Conservation (phyloP, 2,888 invertebrate genomes). For the Phasia obesa region DNA sequence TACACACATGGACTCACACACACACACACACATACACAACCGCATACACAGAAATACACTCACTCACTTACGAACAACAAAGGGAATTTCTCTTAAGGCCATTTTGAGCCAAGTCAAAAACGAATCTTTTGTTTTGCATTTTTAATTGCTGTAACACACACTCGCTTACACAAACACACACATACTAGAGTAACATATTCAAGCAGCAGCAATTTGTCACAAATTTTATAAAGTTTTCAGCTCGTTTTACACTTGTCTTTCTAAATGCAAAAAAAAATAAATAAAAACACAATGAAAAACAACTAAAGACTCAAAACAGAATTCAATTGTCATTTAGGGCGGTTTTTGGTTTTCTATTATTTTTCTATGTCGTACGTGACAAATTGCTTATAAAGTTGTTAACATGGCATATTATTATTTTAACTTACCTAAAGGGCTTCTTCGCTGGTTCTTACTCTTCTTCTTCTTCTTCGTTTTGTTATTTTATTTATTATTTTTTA, state of each 20-base stretch:
- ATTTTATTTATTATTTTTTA: neutral
- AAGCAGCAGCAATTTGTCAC: conserved; percentile 11
- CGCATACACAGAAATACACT: neutral
- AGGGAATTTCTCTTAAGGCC: conserved; percentile 27
- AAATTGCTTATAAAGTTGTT: conserved; percentile 82
- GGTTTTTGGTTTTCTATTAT: conserved; percentile 51
- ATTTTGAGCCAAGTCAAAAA: conserved; percentile 48
- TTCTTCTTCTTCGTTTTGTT: no score
- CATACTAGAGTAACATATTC: neutral
- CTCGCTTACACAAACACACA: neutral
- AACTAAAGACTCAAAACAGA: conserved; percentile 16
- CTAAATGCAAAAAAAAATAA: conserved; percentile 2
- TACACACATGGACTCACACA: neutral
- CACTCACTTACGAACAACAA: neutral
- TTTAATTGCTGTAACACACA: conserved; percentile 62
- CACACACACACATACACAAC: neutral
- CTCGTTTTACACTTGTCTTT: conserved; percentile 58
- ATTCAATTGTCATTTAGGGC: conserved; percentile 68
- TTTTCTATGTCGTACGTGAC: conserved; percentile 80
- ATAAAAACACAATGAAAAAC: neutral
- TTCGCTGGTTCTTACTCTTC: no score
- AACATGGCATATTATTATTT: conserved; percentile 72
- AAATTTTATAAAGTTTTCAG: conserved; percentile 8
- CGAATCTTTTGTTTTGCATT: conserved; percentile 65
- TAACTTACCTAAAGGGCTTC: conserved; percentile 64